Percentiles rank a stretch among this genome's conserved stretches.
Conservation (phyloP, 1,140 invertebrate species). For the Halotydeus destructor region DNA sequence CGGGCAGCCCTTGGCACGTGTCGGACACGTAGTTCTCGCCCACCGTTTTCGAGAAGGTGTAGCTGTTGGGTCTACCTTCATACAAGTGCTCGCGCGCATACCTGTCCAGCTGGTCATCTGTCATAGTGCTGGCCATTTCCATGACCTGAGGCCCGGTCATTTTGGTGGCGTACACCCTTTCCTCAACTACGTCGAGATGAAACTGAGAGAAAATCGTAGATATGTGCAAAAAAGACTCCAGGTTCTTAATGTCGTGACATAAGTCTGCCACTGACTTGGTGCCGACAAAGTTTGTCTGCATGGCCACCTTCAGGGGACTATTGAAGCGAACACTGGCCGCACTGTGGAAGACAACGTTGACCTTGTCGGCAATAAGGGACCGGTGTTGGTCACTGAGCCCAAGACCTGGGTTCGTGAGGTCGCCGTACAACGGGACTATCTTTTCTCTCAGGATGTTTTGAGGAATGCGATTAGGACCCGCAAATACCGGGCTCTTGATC, state of each 20-base stretch:
- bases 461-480: slow-evolving; percentile 46
- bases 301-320: slow-evolving; percentile 56
- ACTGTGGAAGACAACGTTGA: slow-evolving; percentile 86
- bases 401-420: slow-evolving; percentile 64
- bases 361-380: slow-evolving; percentile 39
- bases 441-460: slow-evolving; percentile 47
- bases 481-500: slow-evolving; percentile 30
- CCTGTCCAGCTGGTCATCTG: slow-evolving; percentile 7
- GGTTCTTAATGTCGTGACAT: slow-evolving; percentile 12
- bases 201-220: slow-evolving; percentile 30
- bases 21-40: neutral
- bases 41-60: neutral
- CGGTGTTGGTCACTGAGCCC: slow-evolving; percentile 60
- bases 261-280: slow-evolving; percentile 47
- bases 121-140: slow-evolving; percentile 12
- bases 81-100: too few relatives aligned
- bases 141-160: slow-evolving; percentile 14
- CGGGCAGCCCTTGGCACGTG: neutral
- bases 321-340: slow-evolving; percentile 94
- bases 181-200: slow-evolving; percentile 27
- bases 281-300: slow-evolving; percentile 69
- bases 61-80: neutral
- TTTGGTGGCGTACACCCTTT: slow-evolving; percentile 45
- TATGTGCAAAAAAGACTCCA: too few relatives aligned
- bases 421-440: slow-evolving; percentile 63